A percentile compares a stretch with the other conserved stretches of the same genome.
These are phyloP conservation scores for Hemiscyllium ocellatum DNA, from an alignment of 2,113 vertebrate species.

Conservation along the genomic window DNA sequence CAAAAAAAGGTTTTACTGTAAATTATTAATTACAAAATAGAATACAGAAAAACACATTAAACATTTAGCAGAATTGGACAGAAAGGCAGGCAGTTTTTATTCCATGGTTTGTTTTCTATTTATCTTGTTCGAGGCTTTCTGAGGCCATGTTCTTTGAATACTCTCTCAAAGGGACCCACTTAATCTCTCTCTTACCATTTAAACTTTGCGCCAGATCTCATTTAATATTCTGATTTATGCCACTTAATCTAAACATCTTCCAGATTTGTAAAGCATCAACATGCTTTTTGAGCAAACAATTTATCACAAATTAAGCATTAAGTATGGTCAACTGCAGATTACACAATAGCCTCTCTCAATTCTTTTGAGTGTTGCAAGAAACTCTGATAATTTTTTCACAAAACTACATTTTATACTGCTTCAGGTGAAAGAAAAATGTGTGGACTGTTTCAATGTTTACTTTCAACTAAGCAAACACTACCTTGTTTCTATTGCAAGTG, in stretches of 20 bases:
- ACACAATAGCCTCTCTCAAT: neutral
- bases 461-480: neutral
- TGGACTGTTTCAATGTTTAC: neutral
- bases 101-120: neutral
- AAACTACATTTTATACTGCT: neutral
- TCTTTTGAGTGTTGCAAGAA: neutral
- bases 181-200: neutral
- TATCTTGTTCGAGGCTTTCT: neutral
- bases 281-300: neutral
- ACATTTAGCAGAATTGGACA: neutral
- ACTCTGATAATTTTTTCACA: neutral
- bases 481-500: neutral
- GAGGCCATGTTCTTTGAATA: neutral
- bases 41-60: neutral
- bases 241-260: neutral
- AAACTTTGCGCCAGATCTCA: neutral
- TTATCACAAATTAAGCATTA: neutral
- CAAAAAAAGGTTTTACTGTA: neutral
- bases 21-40: neutral
- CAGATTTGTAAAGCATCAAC: neutral
- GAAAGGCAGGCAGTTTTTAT: neutral
- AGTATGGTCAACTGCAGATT: neutral
- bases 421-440: neutral
- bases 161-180: neutral
- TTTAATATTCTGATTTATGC: neutral